A percentile compares a stretch with the other conserved stretches of the same genome.
These are phyloP conservation scores for Hapalemur alaotrensis DNA, from an alignment of 2,797 vertebrate genomes.

Conservation along the genomic window DNA sequence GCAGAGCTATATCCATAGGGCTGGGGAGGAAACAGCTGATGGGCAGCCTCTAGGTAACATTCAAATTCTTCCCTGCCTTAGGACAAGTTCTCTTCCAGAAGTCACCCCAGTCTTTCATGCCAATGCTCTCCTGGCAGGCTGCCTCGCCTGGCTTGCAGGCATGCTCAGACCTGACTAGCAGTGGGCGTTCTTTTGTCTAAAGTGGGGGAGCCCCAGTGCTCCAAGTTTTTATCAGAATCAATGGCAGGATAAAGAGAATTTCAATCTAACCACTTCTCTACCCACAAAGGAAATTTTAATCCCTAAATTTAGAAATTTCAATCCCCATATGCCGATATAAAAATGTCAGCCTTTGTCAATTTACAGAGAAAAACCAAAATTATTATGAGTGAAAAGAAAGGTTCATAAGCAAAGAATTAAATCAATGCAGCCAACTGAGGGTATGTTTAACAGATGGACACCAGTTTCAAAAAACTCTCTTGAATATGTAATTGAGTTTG, in stretches of 20 bases:
- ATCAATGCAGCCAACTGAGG: slow-evolving; percentile 14
- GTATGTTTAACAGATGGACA: slow-evolving; percentile 43
- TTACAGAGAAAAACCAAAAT: not conserved
- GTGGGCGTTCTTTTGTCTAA: not conserved
- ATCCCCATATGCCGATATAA: slow-evolving; percentile 35
- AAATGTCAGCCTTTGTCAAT: slow-evolving; percentile 62
- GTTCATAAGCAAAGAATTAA: slow-evolving; percentile 28
- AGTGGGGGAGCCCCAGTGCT: not conserved
- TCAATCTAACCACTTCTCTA: slow-evolving; percentile 1
- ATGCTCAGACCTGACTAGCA: not conserved
- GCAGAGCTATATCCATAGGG: not conserved
- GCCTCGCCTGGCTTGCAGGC: not conserved
- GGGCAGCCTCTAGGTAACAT: not conserved
- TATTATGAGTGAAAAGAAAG: slow-evolving; percentile 20
- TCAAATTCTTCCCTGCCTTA: not conserved
- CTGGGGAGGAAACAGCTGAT: not conserved
- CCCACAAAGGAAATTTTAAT: slow-evolving; percentile 23
- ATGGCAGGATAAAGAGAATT: slow-evolving; percentile 35
- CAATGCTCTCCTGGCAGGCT: too few relatives aligned
- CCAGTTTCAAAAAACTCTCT: slow-evolving; percentile 35
- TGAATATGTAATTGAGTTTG: slow-evolving; percentile 54
- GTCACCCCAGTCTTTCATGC: not conserved
- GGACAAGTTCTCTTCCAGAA: not conserved
- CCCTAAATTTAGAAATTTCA: slow-evolving; percentile 43
- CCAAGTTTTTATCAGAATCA: slow-evolving; percentile 28